Evolutionary conservation across 2,113 vertebrate genomes (phyloP), one percentile per base, ranked within the genome.

Genomic region (Poeciliopsis occidentalis): DNA sequence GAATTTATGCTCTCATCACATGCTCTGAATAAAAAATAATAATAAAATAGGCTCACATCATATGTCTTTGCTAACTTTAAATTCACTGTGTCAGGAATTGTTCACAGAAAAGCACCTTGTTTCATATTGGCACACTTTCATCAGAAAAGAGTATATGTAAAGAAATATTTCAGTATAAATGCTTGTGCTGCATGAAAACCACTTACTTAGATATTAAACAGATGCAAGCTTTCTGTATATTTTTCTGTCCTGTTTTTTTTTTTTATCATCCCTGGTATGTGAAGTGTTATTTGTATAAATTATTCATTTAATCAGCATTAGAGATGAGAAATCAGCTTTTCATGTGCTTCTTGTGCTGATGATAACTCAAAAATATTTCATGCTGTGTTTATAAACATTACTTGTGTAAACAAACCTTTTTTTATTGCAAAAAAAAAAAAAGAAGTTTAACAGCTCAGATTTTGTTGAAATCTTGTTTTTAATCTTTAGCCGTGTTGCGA

Each of bases 291-390:
- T 80, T 67, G 41, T 29, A 80, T 92, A 39, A 89, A 92, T 92
- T 80, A 91, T 92, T 89, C 60, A 91, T 81, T 81, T 60, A 51
- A 64, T 66, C 63, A 39, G 80, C 72, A 57, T 85, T 66, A 12
- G 57, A 89, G 80, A 85, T 87, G 80, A 84, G 84, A 80, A 85
- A 78, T 75, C 78, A 71, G 80, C 89, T 87, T 88, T 84, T 89
- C 79, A 73, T 80, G 83, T 68, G 72, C 78, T 85, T 84, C 73
- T 81, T 62, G 62, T 69, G 71, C 72, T 84, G 76, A 89, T 89
- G 82, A 71, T 73, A 82, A 78, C 74, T 85, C 76, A 69, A 85
- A 84, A 65, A 69, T 71, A 70, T 89, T 85, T 79, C 75, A 34
- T 51, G 72, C 72, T 41, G 67, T 80, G 73, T 88, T 88, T 88